Conservation (phyloP, 2,797 vertebrate species). For the Nothura maculosa region DNA sequence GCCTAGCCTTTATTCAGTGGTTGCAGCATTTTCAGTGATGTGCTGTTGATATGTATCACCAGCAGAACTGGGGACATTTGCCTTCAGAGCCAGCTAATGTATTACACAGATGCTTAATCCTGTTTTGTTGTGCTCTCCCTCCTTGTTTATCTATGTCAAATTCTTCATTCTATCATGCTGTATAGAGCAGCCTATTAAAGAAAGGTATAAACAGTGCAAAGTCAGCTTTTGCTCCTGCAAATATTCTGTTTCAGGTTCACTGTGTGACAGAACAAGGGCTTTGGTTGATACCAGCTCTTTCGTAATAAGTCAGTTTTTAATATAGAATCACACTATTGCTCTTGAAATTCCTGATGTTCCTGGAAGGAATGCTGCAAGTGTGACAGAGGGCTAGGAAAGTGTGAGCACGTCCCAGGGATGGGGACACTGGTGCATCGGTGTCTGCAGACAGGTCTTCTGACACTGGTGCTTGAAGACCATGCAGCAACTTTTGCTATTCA, state of each 20-base stretch:
- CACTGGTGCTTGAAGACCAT: not conserved
- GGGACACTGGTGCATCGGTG: not conserved
- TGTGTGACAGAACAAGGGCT: slow-evolving; percentile 53
- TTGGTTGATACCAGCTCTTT: not conserved
- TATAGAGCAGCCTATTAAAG: slow-evolving; percentile 8
- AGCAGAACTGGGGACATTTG: not conserved
- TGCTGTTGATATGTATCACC: not conserved
- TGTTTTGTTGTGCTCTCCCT: not conserved
- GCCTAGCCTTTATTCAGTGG: not conserved
- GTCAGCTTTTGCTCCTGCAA: slow-evolving; percentile 21
- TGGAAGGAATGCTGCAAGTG: not conserved
- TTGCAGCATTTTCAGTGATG: not conserved
- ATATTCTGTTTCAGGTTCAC: slow-evolving; percentile 50
- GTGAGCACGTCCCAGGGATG: not conserved
- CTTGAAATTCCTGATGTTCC: not conserved
- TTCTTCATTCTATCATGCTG: not conserved
- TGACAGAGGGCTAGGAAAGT: not conserved
- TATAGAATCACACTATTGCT: not conserved
- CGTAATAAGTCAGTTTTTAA: not conserved
- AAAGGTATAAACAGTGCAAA: slow-evolving; percentile 33
- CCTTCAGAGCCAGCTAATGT: not conserved
- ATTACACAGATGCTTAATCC: not conserved
- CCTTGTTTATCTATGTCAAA: not conserved
- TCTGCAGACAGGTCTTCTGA: not conserved
- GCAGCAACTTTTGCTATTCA: accelerated